Evolutionary conservation across 1,140 invertebrate species (phyloP).

Genomic region (Leptinotarsa defecta): DNA sequence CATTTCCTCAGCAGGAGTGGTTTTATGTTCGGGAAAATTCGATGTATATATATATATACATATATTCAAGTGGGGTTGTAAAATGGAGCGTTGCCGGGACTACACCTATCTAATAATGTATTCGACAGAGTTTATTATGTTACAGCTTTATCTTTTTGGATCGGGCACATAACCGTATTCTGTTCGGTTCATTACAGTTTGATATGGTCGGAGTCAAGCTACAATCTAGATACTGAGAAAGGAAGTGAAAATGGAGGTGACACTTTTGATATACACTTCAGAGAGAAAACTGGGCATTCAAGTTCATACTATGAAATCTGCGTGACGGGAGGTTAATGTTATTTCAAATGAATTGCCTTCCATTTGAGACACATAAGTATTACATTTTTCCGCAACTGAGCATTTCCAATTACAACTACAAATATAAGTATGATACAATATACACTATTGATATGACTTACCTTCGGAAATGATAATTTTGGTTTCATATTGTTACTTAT

Average conservation of each 20-base stretch:
- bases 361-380: no score
- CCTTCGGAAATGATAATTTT: no score
- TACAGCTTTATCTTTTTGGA: constrained; percentile 33
- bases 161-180: constrained; percentile 26
- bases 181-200: constrained; percentile 18
- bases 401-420: no score
- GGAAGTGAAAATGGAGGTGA: no score
- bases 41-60: background rate
- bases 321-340: no score
- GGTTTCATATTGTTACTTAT: no score
- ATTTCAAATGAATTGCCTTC: background rate
- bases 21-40: constrained; percentile 15
- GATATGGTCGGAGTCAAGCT: background rate
- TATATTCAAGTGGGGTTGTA: constrained; percentile 12
- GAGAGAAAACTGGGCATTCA: no score
- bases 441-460: no score
- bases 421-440: no score
- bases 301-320: no score
- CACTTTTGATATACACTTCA: no score
- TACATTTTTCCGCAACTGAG: no score
- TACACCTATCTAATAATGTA: constrained; percentile 19
- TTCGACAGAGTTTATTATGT: constrained; percentile 30
- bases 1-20: constrained; percentile 22
- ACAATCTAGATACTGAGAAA: background rate
- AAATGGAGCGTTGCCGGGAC: background rate